Conservation (phyloP, 2,797 vertebrate species). For the Antrozous pallidus region DNA sequence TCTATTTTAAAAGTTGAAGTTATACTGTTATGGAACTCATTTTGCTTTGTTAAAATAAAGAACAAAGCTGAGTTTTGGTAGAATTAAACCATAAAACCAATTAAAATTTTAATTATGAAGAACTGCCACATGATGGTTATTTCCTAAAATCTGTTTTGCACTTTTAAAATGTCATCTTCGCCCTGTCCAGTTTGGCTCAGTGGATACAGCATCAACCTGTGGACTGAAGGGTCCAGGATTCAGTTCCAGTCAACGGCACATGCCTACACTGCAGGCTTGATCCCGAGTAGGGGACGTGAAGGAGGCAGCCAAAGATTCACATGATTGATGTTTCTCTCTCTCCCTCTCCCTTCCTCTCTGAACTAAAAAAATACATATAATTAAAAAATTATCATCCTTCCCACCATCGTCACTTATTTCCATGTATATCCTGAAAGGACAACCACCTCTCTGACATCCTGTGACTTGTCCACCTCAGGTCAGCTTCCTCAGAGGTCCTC, state of each 20-base stretch:
- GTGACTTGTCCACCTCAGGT: neutral
- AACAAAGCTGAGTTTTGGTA: neutral
- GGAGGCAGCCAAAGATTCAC: neutral
- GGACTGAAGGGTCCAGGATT: neutral
- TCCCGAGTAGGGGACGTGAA: neutral
- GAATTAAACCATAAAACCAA: neutral
- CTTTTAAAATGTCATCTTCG: neutral
- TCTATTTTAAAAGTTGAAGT: constrained; percentile 7
- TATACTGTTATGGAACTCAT: neutral
- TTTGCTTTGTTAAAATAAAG: neutral
- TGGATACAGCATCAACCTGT: neutral
- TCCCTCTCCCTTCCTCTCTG: neutral
- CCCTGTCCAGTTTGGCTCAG: neutral
- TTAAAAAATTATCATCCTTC: neutral
- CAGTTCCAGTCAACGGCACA: neutral
- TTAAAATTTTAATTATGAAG: neutral
- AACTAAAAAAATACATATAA: no score
- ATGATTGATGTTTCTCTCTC: neutral
- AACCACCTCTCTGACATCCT: neutral
- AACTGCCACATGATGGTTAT: neutral
- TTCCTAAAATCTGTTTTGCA: neutral
- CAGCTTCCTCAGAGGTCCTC: neutral
- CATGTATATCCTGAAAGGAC: neutral
- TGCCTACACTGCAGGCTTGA: neutral
- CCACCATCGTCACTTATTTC: neutral